Conservation (phyloP, 1,140 invertebrate species). For the Solenopsis fugax region DNA sequence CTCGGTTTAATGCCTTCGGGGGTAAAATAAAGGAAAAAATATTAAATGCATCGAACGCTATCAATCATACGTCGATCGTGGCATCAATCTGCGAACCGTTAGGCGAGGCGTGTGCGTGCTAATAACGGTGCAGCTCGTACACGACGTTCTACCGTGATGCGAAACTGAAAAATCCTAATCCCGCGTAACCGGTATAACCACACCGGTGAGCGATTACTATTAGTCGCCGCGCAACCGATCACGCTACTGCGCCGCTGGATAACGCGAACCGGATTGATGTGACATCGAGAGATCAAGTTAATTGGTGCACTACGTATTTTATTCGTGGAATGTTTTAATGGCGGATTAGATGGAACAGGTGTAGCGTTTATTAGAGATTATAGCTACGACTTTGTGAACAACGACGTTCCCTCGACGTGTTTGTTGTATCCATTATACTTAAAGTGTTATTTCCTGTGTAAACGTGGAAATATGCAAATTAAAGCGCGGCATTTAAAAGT, state of each 20-base stretch:
- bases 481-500: constrained; percentile 35
- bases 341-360: not conserved
- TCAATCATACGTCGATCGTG: constrained; percentile 43
- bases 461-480: constrained; percentile 16
- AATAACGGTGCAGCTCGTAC: constrained; percentile 36
- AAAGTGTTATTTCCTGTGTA: not conserved
- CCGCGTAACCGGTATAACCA: constrained; percentile 42
- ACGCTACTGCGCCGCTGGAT: not conserved
- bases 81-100: constrained; percentile 35
- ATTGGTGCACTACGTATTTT: not conserved
- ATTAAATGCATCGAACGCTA: constrained; percentile 27
- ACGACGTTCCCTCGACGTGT: not conserved
- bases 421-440: constrained; percentile 21
- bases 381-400: not conserved
- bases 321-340: not conserved
- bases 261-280: constrained; percentile 16
- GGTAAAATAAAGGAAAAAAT: not conserved
- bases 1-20: not conserved
- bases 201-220: constrained; percentile 36
- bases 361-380: constrained; percentile 18
- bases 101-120: constrained; percentile 20
- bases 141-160: not conserved
- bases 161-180: constrained; percentile 50
- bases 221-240: constrained; percentile 16
- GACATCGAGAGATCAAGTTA: constrained; percentile 12